Evolutionary conservation across 1,140 invertebrate genomes (phyloP).

Genomic region (Drosophila tristis): DNA sequence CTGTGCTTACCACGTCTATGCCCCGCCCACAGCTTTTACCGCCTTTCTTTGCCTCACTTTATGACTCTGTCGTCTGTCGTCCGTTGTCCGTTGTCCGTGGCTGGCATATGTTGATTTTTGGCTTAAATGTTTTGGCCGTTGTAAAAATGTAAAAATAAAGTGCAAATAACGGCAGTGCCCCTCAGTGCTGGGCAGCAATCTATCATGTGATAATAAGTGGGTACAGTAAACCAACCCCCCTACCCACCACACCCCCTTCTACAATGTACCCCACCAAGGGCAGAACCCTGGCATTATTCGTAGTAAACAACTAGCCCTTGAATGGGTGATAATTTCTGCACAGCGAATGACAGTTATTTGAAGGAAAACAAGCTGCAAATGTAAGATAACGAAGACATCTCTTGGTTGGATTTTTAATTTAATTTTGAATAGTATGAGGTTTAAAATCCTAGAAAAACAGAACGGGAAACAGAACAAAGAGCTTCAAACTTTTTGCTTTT

Average conservation of each 20-base stretch:
- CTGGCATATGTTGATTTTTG: constrained; percentile 67
- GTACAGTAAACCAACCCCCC: constrained; percentile 11
- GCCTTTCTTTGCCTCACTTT: constrained; percentile 28
- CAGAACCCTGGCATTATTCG: too few relatives aligned
- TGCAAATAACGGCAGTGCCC: constrained; percentile 73
- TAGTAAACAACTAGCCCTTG: too few relatives aligned
- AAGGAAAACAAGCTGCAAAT: too few relatives aligned
- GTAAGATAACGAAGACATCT: too few relatives aligned
- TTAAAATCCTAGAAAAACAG: too few relatives aligned
- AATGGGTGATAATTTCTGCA: too few relatives aligned
- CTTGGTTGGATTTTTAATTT: too few relatives aligned
- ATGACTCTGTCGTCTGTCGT: constrained; percentile 47
- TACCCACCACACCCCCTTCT: neutral
- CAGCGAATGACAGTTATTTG: too few relatives aligned
- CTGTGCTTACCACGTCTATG: too few relatives aligned
- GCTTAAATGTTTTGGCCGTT: constrained; percentile 78
- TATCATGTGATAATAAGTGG: constrained; percentile 76
- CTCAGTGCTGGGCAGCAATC: constrained; percentile 62
- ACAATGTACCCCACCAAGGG: neutral
- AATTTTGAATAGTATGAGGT: too few relatives aligned
- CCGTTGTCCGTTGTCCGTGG: neutral
- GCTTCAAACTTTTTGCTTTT: too few relatives aligned
- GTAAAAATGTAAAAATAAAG: constrained; percentile 77
- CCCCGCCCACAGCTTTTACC: constrained; percentile 11
- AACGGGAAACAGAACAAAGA: too few relatives aligned